Evolutionary conservation across 2,888 invertebrate species (phyloP), one percentile per base, ranked within the genome.

Genomic region (Synergus itoensis): DNA sequence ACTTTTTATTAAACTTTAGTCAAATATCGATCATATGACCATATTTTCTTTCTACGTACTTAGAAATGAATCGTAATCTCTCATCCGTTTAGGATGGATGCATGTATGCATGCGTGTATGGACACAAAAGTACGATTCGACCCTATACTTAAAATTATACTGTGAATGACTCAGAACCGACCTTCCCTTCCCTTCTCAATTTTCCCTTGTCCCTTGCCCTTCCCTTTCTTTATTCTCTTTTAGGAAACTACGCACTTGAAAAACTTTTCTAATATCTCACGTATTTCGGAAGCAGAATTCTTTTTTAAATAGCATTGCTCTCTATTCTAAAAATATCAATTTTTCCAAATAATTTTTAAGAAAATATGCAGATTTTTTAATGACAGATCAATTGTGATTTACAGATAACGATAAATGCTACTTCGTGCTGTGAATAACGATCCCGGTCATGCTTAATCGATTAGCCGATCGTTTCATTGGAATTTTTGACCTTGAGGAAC

Each of bases 101-200:
- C n/a, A 3, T 28, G 28, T 28, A 28, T 28, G 28, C 28, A 28
- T 28, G 28, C 28, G 2, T 28, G 28, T 28, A 28, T 67, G 45
- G 28, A 48, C 69, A 69, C 45, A 48, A 28, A 69, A 48, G 45
- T 16, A 69, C 53, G 53, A 9, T 53, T 53, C 53, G 53, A 53
- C 53, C 53, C 53, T 53, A n/a, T n/a, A n/a, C 8, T 21, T 28
- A 21, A 48, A 48, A 69, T 45, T 69, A 69, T 69, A 28, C 67
- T 21, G 28, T 28, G 69, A 69, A 69, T 69, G 69, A 69, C 45
- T 69, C 69, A 69, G 14, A 43, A 11, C 4, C 45, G n/a, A 53
- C 67, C 28, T 28, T 28, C 28, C 28, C 69, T 48, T 45, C 69
- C 69, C 69, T 69, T 48, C 8, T 69, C 18, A 69, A 9, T 69